These are phyloP conservation scores for Coenobita brevimanus DNA, from an alignment of 1,140 invertebrate species.

Conservation along the genomic window DNA sequence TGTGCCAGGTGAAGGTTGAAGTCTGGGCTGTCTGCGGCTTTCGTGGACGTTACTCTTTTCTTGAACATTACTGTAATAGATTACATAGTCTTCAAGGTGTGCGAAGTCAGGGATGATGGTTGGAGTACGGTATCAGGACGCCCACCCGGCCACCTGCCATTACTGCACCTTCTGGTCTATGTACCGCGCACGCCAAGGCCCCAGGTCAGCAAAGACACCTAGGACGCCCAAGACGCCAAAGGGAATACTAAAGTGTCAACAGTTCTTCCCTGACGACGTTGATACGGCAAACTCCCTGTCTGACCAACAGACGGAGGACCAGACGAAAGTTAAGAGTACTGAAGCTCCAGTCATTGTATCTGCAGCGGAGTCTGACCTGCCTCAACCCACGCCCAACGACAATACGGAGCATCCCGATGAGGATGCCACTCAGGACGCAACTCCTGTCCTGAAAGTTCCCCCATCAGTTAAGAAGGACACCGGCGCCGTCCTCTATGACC, in stretches of 20 bases:
- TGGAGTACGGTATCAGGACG: conserved; percentile 16
- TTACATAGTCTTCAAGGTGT: too few species aligned
- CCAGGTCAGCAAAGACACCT: conserved; percentile 21
- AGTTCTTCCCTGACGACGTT: conserved; percentile 35
- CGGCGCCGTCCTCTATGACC: conserved; percentile 9
- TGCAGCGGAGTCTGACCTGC: too few species aligned
- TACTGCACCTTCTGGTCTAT: conserved; percentile 60
- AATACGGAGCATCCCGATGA: not conserved
- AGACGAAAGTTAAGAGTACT: too few species aligned
- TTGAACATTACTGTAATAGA: too few species aligned
- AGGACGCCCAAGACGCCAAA: conserved; percentile 45
- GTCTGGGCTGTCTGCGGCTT: too few species aligned
- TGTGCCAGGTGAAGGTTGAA: not conserved
- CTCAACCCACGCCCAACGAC: not conserved
- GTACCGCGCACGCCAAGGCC: not conserved
- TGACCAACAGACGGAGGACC: not conserved
- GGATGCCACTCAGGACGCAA: not conserved
- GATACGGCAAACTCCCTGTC: not conserved
- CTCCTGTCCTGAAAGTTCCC: not conserved
- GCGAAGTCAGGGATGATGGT: conserved; percentile 14
- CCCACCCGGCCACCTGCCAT: conserved; percentile 28
- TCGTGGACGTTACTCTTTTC: too few species aligned
- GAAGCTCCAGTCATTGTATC: not conserved
- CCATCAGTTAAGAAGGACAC: not conserved
- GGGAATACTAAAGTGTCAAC: conserved; percentile 44